phyloP scores from a whole-genome alignment of 2,113 vertebrate species.

The Elephas maximus region DNA sequence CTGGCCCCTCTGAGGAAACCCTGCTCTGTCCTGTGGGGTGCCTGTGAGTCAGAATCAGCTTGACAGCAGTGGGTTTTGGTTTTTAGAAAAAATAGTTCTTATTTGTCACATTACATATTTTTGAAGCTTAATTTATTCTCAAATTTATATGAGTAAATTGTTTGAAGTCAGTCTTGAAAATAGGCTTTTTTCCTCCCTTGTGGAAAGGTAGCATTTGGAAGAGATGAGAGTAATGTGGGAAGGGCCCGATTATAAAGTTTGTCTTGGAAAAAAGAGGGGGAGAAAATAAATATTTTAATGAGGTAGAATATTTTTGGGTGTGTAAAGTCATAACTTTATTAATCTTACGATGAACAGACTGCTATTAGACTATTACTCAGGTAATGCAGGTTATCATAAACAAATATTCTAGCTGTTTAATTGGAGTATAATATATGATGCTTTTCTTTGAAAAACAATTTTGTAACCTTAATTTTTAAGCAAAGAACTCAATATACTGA shows the following conservation, averaged over 20 bases:
- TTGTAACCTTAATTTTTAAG: not conserved
- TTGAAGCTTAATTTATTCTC: conserved; percentile 30
- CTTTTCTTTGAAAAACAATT: not conserved
- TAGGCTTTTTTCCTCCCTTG: not conserved
- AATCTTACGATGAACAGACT: not conserved
- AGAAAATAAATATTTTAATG: not conserved
- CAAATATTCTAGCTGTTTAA: not conserved
- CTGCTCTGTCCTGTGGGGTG: no score
- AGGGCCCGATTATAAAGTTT: not conserved
- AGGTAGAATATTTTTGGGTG: not conserved
- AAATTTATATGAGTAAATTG: not conserved
- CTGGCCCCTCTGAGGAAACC: no score
- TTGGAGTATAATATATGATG: not conserved
- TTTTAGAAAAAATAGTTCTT: conserved; percentile 43
- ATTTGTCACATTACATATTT: conserved; percentile 11
- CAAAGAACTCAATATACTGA: not conserved
- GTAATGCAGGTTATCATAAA: not conserved
- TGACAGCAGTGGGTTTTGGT: no score
- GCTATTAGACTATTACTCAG: not conserved
- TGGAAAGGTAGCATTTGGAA: not conserved
- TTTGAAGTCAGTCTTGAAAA: conserved; percentile 3
- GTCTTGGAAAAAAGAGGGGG: not conserved
- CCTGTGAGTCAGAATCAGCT: no score
- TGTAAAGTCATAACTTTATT: not conserved
- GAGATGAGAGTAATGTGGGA: not conserved